These are phyloP conservation scores for Hoplostethus mediterraneus DNA, from an alignment of 2,797 vertebrate species.

Conservation along the genomic window DNA sequence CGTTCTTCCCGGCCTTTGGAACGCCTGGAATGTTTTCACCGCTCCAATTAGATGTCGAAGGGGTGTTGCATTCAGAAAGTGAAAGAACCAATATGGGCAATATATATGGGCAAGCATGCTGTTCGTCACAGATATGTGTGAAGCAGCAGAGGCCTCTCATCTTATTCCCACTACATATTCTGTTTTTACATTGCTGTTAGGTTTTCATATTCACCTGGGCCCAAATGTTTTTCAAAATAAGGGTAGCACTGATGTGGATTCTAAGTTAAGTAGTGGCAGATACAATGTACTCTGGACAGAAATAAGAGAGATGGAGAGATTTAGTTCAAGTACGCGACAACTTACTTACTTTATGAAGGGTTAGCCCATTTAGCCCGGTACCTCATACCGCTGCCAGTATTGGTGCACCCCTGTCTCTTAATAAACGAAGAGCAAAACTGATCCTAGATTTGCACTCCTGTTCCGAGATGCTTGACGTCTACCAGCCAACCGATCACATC, in stretches of 20 bases:
- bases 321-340: not conserved
- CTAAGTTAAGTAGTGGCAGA: not conserved
- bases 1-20: conserved; percentile 17
- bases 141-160: conserved; percentile 8
- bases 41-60: not conserved
- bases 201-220: not conserved
- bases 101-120: not conserved
- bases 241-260: not conserved
- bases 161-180: conserved; percentile 2
- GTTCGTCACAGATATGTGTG: not conserved
- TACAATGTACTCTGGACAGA: not conserved
- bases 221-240: conserved; percentile 4
- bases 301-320: not conserved
- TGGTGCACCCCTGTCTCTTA: conserved; percentile 5
- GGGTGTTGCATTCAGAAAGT: not conserved
- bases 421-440: conserved; percentile 13
- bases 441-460: not conserved
- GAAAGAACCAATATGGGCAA: not conserved
- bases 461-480: not conserved
- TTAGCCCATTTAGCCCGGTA: not conserved
- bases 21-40: not conserved
- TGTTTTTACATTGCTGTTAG: not conserved
- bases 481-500: not conserved
- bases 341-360: not conserved
- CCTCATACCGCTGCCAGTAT: not conserved